A percentile compares a stretch with the other conserved stretches of the same genome.
Conservation (phyloP, 2,797 vertebrate species). For the Cyclopterus lumpus region DNA sequence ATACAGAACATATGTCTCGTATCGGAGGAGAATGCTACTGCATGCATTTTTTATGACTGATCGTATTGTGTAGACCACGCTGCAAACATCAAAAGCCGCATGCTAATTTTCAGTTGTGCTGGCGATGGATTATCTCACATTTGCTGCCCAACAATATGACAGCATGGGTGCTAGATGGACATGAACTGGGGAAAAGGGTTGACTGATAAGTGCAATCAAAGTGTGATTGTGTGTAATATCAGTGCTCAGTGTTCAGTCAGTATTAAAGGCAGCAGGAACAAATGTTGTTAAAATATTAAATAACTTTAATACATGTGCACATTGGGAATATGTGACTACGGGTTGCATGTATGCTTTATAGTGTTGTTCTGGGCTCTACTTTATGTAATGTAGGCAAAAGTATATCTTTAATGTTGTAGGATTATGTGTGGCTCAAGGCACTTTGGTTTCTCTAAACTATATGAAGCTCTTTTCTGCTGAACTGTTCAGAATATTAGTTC, state of each 20-base stretch:
- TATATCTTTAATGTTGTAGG: neutral
- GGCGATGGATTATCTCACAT: conserved; percentile 35
- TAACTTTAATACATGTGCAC: conserved; percentile 65
- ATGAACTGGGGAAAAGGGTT: conserved; percentile 61
- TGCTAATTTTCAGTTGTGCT: conserved; percentile 18
- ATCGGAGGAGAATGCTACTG: conserved; percentile 16
- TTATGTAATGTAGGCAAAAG: neutral
- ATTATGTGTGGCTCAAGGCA: conserved; percentile 8
- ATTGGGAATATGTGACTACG: conserved; percentile 54
- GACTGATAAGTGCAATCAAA: conserved; percentile 75
- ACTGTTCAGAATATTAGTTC: neutral
- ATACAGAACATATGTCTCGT: conserved; percentile 20
- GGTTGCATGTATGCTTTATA: conserved; percentile 32
- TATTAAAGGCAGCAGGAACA: conserved; percentile 59
- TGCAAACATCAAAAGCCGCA: conserved; percentile 22
- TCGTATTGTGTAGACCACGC: conserved; percentile 15
- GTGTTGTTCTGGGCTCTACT: conserved; percentile 19
- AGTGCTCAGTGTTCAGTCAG: conserved; percentile 64
- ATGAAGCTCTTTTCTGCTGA: neutral
- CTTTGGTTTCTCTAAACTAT: neutral
- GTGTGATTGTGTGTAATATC: conserved; percentile 56
- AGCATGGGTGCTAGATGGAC: conserved; percentile 46
- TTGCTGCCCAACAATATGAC: conserved; percentile 49
- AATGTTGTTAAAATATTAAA: conserved; percentile 71
- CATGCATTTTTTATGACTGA: conserved; percentile 24